Conservation (phyloP, 2,888 invertebrate species). For the Ischnura elegans region DNA sequence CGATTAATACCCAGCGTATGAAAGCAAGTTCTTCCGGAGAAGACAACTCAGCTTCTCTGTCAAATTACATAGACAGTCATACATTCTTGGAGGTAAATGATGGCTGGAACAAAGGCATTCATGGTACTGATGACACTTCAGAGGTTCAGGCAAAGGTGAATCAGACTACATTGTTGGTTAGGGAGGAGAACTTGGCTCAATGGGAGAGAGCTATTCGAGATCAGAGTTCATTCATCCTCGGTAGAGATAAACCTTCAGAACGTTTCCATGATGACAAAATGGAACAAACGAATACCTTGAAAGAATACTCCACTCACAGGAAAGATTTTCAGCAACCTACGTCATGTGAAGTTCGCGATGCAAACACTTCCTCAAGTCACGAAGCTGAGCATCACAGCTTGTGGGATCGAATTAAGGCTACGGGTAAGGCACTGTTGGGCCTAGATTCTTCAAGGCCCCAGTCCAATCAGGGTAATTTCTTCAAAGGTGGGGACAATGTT, state of each 20-base stretch:
- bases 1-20: background rate
- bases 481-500: background rate
- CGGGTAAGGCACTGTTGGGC: conserved; percentile 15
- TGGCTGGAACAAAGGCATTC: background rate
- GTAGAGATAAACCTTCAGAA: background rate
- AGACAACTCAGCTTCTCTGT: background rate
- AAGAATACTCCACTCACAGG: background rate
- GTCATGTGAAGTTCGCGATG: background rate
- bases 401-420: conserved; percentile 42
- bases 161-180: background rate
- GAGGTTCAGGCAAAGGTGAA: background rate
- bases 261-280: background rate
- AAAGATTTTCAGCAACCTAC: background rate
- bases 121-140: background rate
- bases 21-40: background rate
- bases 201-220: background rate
- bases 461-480: background rate
- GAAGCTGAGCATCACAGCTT: background rate
- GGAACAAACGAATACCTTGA: background rate
- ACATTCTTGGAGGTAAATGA: background rate
- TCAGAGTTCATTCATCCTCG: background rate
- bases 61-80: background rate
- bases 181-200: background rate
- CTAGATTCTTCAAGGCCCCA: background rate
- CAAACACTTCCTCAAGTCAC: background rate